Base-by-base conservation (phyloP, 2,888 invertebrate species). In the Pristionchus japonicus region DNA sequence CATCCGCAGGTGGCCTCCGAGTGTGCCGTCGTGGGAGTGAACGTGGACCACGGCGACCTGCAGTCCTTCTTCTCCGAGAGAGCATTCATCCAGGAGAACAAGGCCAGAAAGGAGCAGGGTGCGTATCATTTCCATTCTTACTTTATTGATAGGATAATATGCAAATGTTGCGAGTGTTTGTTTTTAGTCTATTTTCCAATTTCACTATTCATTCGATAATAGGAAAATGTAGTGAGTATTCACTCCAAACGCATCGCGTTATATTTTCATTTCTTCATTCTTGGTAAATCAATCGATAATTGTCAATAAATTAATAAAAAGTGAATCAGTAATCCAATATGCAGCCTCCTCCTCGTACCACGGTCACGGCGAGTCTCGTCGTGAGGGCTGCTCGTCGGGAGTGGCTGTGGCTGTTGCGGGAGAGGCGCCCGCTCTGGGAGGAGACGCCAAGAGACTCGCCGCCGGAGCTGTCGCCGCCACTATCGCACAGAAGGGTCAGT, bases 31-130 rank as follows among this genome's bases (percentile, higher is more conserved):
- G 86, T 86, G n/a, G 86, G 86, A 23, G 86, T 86, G 64, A 86
- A 86, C 23, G 86, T 86, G 43, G 86, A 86, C 67, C 86, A 86
- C 31, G 86, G 86, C 40, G 86, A 86, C 27, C 86, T 86, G 1
- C 64, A 64, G 67, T 86, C 86, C 20, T 86, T 86, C 86, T 86
- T 86, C 47, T 20, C 86, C 37, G 86, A 86, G 43, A 64, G 47
- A 31, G 86, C 86, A 27, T 86, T 67, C 86, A 86, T 86, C 27
- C 86, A 86, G 86, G 86, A 86, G 86, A 31, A 61, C n/a, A 84
- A 84, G 84, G 23, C 15, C 27, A 80, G 80, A 80, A 80, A 80
- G 47, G 47, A 80, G 23, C 80, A 43, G 17, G 80, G 80, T 80
- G 1, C 0, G n/a, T n/a, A n/a, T n/a, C n/a, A 27, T 17, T 31